These are phyloP conservation scores for Pseudomugil tenellus DNA, from an alignment of 2,797 vertebrate genomes.

Conservation along the genomic window DNA sequence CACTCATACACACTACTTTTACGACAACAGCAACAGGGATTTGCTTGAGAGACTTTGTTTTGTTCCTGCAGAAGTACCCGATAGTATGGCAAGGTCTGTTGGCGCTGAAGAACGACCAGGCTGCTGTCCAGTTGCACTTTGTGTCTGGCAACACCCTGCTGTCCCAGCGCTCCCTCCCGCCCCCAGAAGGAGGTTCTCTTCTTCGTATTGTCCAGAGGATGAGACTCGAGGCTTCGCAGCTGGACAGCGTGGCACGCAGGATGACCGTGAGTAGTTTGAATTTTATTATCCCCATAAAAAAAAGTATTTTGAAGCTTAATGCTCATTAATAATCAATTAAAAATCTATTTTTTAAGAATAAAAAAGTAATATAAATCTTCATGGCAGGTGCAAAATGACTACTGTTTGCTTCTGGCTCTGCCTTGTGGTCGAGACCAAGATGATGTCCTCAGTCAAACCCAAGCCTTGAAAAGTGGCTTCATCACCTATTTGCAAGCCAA, in stretches of 20 bases:
- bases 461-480: slow-evolving; percentile 96
- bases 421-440: slow-evolving; percentile 98
- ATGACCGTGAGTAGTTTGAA: slow-evolving; percentile 89
- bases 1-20: slow-evolving; percentile 8
- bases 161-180: slow-evolving; percentile 94
- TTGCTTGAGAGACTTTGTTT: not conserved
- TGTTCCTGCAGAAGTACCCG: slow-evolving; percentile 91
- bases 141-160: slow-evolving; percentile 96
- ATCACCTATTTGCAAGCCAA: slow-evolving; percentile 99
- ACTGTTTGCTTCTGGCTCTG: slow-evolving; percentile 95
- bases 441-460: slow-evolving; percentile 95
- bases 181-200: slow-evolving; percentile 91
- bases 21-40: not conserved
- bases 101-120: slow-evolving; percentile 97
- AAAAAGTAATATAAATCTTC: not conserved
- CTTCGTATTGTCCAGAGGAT: slow-evolving; percentile 98
- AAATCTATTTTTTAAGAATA: slow-evolving; percentile 5
- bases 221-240: slow-evolving; percentile 94
- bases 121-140: slow-evolving; percentile 97
- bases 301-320: not conserved
- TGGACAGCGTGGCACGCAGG: slow-evolving; percentile 94
- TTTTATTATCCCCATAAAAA: not conserved
- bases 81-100: slow-evolving; percentile 98
- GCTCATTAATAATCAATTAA: slow-evolving; percentile 4
- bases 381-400: slow-evolving; percentile 95